phyloP scores from a whole-genome alignment of 1,140 invertebrate species.

The Chironomus striatipennis region DNA sequence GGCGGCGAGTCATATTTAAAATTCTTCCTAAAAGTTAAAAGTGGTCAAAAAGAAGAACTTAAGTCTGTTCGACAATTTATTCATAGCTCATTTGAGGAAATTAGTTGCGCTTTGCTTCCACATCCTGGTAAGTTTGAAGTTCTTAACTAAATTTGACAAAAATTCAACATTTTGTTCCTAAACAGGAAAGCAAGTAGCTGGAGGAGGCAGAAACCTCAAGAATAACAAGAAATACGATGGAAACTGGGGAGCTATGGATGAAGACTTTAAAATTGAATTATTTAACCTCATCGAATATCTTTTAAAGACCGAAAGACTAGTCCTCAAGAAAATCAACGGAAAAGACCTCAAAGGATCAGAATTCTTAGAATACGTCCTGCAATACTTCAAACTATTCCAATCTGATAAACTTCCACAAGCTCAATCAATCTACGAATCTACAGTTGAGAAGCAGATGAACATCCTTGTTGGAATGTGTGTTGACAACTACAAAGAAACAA shows the following conservation, averaged over 20 bases:
- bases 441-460: not conserved
- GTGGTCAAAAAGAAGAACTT: not conserved
- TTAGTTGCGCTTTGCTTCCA: not conserved
- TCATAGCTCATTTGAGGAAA: not conserved
- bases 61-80: not conserved
- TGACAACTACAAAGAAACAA: not conserved
- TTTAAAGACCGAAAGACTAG: not conserved
- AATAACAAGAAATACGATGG: not conserved
- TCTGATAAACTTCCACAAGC: not conserved
- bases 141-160: too few relatives aligned
- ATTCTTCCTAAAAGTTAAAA: not conserved
- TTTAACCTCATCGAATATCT: not conserved
- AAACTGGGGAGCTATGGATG: not conserved
- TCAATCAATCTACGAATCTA: not conserved
- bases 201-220: too few relatives aligned
- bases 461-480: not conserved
- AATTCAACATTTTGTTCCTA: not conserved
- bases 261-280: not conserved
- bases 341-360: not conserved
- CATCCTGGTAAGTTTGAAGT: not conserved
- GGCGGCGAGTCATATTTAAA: not conserved
- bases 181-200: too few relatives aligned
- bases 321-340: not conserved
- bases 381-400: not conserved
- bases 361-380: not conserved